Conservation (phyloP, 2,888 invertebrate genomes). For the Spodoptera exigua region DNA sequence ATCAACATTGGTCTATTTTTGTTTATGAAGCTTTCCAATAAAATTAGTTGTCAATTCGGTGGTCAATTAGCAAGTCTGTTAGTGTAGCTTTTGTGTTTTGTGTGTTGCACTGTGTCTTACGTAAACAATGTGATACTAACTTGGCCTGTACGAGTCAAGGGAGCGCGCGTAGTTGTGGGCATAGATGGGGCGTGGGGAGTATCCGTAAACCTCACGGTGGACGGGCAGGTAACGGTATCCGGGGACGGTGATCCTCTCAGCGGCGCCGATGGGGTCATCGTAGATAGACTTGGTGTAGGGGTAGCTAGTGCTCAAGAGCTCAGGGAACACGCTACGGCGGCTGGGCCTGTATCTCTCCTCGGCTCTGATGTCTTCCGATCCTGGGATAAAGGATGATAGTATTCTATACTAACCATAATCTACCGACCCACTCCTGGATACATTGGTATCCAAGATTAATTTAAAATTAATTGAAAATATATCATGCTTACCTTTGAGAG, state of each 20-base stretch:
- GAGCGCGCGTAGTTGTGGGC: slow-evolving; percentile 94
- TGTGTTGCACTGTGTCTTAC: slow-evolving; percentile 27
- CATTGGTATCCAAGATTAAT: background rate
- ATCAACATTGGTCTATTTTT: slow-evolving; percentile 59
- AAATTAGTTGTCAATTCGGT: slow-evolving; percentile 42
- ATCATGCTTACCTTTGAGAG: slow-evolving; percentile 93
- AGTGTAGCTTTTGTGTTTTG: slow-evolving; percentile 63
- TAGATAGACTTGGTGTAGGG: slow-evolving; percentile 95
- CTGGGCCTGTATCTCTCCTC: slow-evolving; percentile 93
- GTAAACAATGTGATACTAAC: slow-evolving; percentile 90
- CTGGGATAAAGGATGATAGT: slow-evolving; percentile 76
- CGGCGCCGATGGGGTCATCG: slow-evolving; percentile 94
- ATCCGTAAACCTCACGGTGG: slow-evolving; percentile 96
- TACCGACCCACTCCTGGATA: background rate
- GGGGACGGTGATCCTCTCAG: slow-evolving; percentile 95
- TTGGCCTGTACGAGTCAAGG: slow-evolving; percentile 94
- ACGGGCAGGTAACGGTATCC: slow-evolving; percentile 97
- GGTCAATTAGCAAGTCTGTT: slow-evolving; percentile 64
- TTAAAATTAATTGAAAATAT: too few relatives aligned
- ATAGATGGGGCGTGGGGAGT: slow-evolving; percentile 96
- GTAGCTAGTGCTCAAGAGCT: slow-evolving; percentile 92
- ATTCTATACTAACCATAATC: background rate
- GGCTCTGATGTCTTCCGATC: slow-evolving; percentile 97
- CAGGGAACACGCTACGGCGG: slow-evolving; percentile 93
- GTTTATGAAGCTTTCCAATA: slow-evolving; percentile 41